These are phyloP conservation scores for Drosophila varians DNA, from an alignment of 1,140 invertebrate genomes.

Conservation along the genomic window DNA sequence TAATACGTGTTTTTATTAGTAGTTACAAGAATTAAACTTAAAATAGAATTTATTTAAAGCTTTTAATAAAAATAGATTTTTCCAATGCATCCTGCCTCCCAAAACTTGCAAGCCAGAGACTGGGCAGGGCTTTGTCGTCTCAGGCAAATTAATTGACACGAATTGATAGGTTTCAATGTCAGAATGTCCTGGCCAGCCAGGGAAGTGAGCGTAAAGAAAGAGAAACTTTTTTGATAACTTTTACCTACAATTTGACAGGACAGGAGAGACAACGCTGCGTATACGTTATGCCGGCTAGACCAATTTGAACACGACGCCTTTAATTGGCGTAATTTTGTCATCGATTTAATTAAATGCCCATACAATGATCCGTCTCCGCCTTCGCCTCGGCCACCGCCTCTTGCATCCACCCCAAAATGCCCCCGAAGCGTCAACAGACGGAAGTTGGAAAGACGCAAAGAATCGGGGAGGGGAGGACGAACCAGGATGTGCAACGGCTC, in stretches of 20 bases:
- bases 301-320: constrained; percentile 72
- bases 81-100: not conserved
- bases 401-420: constrained; percentile 3
- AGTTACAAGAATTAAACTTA: too few species aligned
- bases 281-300: constrained; percentile 61
- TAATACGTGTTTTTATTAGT: too few species aligned
- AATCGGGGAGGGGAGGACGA: not conserved
- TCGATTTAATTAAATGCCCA: constrained; percentile 80
- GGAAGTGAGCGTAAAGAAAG: constrained; percentile 6
- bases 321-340: constrained; percentile 81
- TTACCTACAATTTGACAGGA: constrained; percentile 74
- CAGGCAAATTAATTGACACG: constrained; percentile 79
- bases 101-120: constrained; percentile 8
- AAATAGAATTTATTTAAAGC: too few species aligned
- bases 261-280: constrained; percentile 44
- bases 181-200: constrained; percentile 40
- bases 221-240: constrained; percentile 68
- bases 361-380: constrained; percentile 54
- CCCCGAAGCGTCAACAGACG: constrained; percentile 61
- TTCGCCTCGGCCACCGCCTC: not conserved
- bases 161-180: constrained; percentile 79
- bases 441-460: constrained; percentile 51
- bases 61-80: not conserved
- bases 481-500: constrained; percentile 50
- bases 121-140: constrained; percentile 57